Evolutionary conservation across 2,888 invertebrate species (phyloP), one percentile per base, ranked within the genome.

Genomic region (Apodemia hepburni): DNA sequence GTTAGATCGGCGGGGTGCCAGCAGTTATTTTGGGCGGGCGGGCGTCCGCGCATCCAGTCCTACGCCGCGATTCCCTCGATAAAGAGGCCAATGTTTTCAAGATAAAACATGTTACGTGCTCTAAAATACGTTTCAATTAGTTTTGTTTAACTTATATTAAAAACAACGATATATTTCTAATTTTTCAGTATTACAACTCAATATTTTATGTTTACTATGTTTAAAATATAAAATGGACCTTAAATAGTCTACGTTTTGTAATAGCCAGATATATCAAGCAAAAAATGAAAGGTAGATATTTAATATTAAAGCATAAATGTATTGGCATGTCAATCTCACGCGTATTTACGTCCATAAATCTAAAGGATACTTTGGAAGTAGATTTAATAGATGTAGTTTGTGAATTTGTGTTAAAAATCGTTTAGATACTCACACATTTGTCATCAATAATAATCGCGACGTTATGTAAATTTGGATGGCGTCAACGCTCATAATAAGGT

Each of bases 1-100:
- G 73, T 79, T 74, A 71, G 76, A 78, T 84, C 89, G 90, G 90
- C 83, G 68, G 61, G 38, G 38, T 76, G 88, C 90, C 89, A 89
- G 80, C 64, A 69, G 75, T 73, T 89, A 90, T 90, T 91, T 83
- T 83, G 80, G 82, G 85, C 81, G 81, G 81, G 81, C 80, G 85
- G 82, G 79, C 86, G 84, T 81, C 77, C 75, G 82, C 84, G 85
- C 85, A 76, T 70, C 72, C 86, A 87, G 87, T 87, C 77, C 75
- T 71, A 71, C 84, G 83, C 77, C 84, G 87, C 83, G 81, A 71
- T 73, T 73, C 73, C 75, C 73, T 74, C 77, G 68, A 71, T 69
- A 66, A 66, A 69, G 70, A 68, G 65, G 72, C 61, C 68, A 63
- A 70, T 68, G 65, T 61, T 68, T 63, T 65, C 62, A 27, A 18